Conservation (phyloP, 2,797 vertebrate genomes). For the Halcyon smyrnensis region DNA sequence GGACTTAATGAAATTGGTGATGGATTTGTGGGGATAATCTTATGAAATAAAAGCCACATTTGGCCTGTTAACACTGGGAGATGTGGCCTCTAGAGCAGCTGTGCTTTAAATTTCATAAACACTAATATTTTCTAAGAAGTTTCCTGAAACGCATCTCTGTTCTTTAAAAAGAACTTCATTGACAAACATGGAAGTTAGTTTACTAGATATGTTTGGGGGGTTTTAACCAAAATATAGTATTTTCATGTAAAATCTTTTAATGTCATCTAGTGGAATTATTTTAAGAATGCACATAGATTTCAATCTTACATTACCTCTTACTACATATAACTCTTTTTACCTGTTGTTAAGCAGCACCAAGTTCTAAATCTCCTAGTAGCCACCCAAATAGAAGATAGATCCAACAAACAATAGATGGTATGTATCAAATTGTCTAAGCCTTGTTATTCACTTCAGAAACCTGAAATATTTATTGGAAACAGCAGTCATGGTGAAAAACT, state of each 20-base stretch:
- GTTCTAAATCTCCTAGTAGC: not conserved
- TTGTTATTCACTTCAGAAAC: not conserved
- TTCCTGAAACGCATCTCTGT: not conserved
- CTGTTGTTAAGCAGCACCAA: not conserved
- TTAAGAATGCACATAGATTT: not conserved
- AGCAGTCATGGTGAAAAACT: not conserved
- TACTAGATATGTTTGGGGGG: rapidly evolving
- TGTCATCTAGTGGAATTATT: rapidly evolving
- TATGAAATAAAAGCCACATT: not conserved
- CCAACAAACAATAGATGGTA: not conserved
- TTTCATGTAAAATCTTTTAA: not conserved
- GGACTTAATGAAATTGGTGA: not conserved
- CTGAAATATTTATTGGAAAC: not conserved
- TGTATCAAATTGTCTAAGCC: not conserved
- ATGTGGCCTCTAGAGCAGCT: not conserved
- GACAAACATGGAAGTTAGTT: not conserved
- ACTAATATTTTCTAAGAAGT: not conserved
- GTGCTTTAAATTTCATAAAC: not conserved
- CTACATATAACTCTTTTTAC: not conserved
- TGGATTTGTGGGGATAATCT: not conserved
- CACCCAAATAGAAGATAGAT: not conserved
- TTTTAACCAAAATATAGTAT: not conserved
- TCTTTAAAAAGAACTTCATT: not conserved
- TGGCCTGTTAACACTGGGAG: not conserved
- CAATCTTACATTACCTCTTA: not conserved